Evolutionary conservation across 1,140 invertebrate species (phyloP).

Genomic region (Neotoxoptera formosana): DNA sequence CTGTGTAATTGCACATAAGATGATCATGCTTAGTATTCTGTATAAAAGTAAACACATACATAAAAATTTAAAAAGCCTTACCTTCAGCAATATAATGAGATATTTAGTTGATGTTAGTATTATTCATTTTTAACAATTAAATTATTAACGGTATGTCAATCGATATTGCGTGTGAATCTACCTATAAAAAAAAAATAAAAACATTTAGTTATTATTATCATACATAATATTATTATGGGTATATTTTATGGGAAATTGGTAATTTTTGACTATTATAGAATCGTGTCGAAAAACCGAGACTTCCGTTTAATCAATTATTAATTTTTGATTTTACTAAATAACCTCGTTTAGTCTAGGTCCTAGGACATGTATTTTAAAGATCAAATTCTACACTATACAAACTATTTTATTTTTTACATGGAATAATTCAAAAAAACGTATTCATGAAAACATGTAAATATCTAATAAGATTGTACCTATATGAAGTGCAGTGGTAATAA

Average conservation of each 20-base stretch:
- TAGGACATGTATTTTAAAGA: background rate
- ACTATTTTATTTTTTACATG: background rate
- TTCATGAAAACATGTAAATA: conserved; percentile 15
- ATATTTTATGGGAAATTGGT: background rate
- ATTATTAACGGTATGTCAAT: background rate
- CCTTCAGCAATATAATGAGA: background rate
- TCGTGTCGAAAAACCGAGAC: background rate
- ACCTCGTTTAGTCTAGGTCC: background rate
- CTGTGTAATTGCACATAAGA: background rate
- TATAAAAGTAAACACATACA: background rate
- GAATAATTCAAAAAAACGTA: background rate
- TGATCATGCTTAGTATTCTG: background rate
- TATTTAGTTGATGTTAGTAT: background rate
- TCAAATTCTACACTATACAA: background rate
- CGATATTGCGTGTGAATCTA: background rate
- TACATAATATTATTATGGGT: background rate
- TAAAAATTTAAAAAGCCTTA: background rate
- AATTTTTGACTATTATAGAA: background rate
- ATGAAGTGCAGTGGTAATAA: conserved; percentile 7
- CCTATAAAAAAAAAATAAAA: background rate
- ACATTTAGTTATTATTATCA: background rate
- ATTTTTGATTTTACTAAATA: background rate
- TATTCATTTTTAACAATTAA: background rate
- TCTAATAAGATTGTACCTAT: background rate
- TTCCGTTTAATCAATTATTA: background rate